Evolutionary conservation across 2,797 vertebrate genomes (phyloP).

Genomic region (Orestias chungarensis): DNA sequence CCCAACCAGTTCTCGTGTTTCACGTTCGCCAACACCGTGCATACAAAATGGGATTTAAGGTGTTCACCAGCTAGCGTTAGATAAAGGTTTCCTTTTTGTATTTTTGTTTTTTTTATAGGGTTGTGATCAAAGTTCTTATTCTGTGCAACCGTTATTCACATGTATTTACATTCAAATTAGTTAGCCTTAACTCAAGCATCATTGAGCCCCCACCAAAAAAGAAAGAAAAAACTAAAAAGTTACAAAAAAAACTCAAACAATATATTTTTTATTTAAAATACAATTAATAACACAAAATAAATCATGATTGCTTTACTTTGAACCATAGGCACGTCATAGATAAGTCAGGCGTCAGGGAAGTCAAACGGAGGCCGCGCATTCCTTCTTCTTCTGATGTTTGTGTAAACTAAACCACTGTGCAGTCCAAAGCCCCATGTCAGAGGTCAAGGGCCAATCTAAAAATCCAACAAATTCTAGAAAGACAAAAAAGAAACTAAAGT

Average conservation of each 20-base stretch:
- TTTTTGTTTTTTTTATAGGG: conserved; percentile 53
- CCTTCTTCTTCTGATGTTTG: conserved; percentile 53
- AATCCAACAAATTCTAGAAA: not conserved
- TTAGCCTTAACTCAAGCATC: conserved; percentile 74
- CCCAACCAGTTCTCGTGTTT: conserved; percentile 57
- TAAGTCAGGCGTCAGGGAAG: conserved; percentile 72
- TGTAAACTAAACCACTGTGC: conserved; percentile 78
- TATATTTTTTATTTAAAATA: conserved; percentile 80
- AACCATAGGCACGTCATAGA: conserved; percentile 85
- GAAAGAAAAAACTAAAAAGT: conserved; percentile 75
- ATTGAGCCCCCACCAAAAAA: conserved; percentile 57
- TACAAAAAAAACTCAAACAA: conserved; percentile 77
- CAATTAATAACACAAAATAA: conserved; percentile 80
- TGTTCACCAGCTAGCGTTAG: conserved; percentile 68
- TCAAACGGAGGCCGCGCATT: conserved; percentile 59
- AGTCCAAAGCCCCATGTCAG: conserved; percentile 28
- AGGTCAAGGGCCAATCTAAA: conserved; percentile 16
- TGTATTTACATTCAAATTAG: conserved; percentile 83
- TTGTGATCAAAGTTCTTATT: conserved; percentile 75
- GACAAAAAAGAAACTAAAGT: conserved; percentile 3
- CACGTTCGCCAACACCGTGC: conserved; percentile 71
- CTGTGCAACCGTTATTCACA: conserved; percentile 83
- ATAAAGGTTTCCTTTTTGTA: conserved; percentile 55
- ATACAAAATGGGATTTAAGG: conserved; percentile 79
- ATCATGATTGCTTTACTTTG: conserved; percentile 82